Conservation (phyloP, 1,140 invertebrate species). For the Hetaerina americana region DNA sequence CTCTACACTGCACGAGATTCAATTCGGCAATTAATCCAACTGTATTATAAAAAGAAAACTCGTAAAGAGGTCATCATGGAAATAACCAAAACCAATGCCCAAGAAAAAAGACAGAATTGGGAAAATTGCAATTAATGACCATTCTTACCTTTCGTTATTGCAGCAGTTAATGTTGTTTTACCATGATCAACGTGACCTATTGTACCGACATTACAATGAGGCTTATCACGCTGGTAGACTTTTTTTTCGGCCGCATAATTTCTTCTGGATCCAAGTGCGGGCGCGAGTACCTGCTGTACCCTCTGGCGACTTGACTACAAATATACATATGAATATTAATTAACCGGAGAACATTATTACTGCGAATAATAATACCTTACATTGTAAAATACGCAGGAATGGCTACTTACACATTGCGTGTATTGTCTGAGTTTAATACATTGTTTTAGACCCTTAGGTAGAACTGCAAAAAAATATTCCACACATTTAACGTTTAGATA, state of each 20-base stretch:
- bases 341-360: too few relatives aligned
- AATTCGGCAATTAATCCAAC: slow-evolving; percentile 3
- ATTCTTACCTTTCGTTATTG: slow-evolving; percentile 78
- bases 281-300: neutral
- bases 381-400: too few relatives aligned
- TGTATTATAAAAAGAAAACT: slow-evolving; percentile 6
- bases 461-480: neutral
- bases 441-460: neutral
- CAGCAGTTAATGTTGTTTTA: slow-evolving; percentile 97
- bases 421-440: neutral
- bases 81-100: slow-evolving; percentile 7
- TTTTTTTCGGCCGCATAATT: slow-evolving; percentile 42
- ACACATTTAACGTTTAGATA: too few relatives aligned
- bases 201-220: slow-evolving; percentile 96
- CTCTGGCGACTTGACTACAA: neutral
- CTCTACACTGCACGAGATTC: too few relatives aligned
- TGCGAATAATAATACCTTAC: too few relatives aligned
- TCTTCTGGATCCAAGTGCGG: neutral
- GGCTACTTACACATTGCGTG: neutral
- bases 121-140: slow-evolving; percentile 9
- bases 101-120: neutral
- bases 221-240: slow-evolving; percentile 65
- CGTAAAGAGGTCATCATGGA: neutral
- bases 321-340: too few relatives aligned
- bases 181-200: slow-evolving; percentile 99